These are phyloP conservation scores for Todiramphus chloris DNA, from an alignment of 2,113 vertebrate genomes.

Conservation along the genomic window DNA sequence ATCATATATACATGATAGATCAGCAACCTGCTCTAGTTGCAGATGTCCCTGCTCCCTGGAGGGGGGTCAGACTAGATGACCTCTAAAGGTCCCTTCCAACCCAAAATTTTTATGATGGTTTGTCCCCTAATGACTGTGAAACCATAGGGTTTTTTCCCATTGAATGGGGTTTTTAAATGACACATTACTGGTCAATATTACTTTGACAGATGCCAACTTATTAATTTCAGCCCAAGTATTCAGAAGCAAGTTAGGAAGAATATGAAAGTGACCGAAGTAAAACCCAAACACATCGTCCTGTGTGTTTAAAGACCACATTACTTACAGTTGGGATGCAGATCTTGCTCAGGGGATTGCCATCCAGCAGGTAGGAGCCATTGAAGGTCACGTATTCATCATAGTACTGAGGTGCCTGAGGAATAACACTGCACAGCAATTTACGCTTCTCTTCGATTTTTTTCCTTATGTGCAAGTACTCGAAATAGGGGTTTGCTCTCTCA, in stretches of 20 bases:
- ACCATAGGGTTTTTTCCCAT: neutral
- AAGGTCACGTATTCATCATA: constrained; percentile 98
- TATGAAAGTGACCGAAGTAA: neutral
- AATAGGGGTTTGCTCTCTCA: constrained; percentile 96
- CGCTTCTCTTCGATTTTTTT: constrained; percentile 98
- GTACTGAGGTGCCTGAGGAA: constrained; percentile 96
- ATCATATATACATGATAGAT: neutral
- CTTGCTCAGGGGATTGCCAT: constrained; percentile 98
- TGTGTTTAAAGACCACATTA: neutral
- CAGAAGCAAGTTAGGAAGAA: neutral
- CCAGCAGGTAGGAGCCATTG: constrained; percentile 95
- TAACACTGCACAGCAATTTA: constrained; percentile 94
- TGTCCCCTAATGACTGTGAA: neutral
- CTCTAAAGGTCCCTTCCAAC: neutral
- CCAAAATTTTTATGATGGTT: neutral
- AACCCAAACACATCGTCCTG: neutral
- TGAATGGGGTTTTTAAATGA: neutral
- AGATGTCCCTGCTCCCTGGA: neutral
- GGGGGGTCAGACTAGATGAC: neutral
- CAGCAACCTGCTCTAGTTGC: neutral
- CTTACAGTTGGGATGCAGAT: constrained; percentile 98
- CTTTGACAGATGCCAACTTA: neutral
- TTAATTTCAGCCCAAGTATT: neutral
- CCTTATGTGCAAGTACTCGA: constrained; percentile 96
- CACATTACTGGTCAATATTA: neutral